phyloP scores from a whole-genome alignment of 2,888 invertebrate species.

The Xestia c-nigrum region DNA sequence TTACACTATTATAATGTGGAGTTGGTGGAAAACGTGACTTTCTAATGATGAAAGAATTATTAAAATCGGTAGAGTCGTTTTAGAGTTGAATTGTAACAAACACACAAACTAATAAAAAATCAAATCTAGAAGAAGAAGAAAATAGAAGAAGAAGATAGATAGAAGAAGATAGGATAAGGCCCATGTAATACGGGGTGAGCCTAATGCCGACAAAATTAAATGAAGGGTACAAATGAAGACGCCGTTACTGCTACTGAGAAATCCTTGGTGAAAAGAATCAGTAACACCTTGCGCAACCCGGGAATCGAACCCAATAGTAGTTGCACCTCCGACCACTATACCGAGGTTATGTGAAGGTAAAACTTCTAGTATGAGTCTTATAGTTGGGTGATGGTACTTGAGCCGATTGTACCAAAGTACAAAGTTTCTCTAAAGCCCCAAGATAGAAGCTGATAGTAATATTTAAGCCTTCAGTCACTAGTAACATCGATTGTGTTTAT shows the following conservation, averaged over 20 bases:
- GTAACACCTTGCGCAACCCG: background rate
- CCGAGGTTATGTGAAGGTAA: background rate
- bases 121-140: no score
- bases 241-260: no score
- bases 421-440: background rate
- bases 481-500: background rate
- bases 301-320: background rate
- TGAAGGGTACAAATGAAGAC: no score
- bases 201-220: background rate
- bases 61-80: no score
- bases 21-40: no score
- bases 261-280: background rate
- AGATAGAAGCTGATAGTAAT: background rate
- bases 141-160: no score
- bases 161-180: background rate
- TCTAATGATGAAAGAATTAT: no score
- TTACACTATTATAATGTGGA: no score
- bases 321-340: background rate
- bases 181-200: background rate
- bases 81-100: no score
- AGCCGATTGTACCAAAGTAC: background rate
- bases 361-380: background rate
- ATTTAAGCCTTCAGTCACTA: no score
- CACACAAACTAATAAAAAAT: no score
- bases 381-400: background rate